Base-by-base conservation (phyloP, 2,888 invertebrate species). In the Pseudococcus longispinus region DNA sequence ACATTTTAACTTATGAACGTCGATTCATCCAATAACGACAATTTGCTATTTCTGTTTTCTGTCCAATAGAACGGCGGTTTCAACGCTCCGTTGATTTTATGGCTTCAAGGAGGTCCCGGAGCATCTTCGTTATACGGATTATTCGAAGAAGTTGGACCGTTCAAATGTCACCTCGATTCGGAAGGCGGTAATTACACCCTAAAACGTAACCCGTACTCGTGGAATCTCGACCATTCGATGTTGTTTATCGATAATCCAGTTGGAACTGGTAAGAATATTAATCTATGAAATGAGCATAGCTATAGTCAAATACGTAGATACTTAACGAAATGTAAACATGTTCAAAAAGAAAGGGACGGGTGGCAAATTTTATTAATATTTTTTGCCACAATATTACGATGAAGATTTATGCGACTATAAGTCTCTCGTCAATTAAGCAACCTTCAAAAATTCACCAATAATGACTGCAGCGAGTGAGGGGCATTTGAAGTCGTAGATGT, bases 171-270 rank as follows among this genome's bases (percentile, higher is more conserved):
- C 44, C 1, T 5, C 23, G 70, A 65, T 11, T 2, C 37, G 0
- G 85, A 70, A 23, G 23, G 44, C 42, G 92, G 13, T 93, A 42
- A 42, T 20, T 93, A 87, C 65, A 87, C 51, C 13, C 90, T 95
- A 84, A 91, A 92, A 88, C 91, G 93, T 88, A 93, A 96, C 60
- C 93, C 95, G 89, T 94, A 94, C 89, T 93, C 95, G 5, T 98
- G 97, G 98, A 94, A 94, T 88, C 91, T 93, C 51, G 93, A 93
- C 23, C 96, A 96, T 90, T 94, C 95, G 89, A 91, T 98, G 82
- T 93, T 98, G 87, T 98, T 96, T 90, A 95, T 98, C 87, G 98
- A 98, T 90, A 97, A 96, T 91, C 98, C 98, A 0, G 97, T 96
- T 0, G 96, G 97, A 4, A 95, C 97, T 6, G 98, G 89, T 89